Base-by-base conservation (phyloP, 2,797 vertebrate species). In the Clamator glandarius region DNA sequence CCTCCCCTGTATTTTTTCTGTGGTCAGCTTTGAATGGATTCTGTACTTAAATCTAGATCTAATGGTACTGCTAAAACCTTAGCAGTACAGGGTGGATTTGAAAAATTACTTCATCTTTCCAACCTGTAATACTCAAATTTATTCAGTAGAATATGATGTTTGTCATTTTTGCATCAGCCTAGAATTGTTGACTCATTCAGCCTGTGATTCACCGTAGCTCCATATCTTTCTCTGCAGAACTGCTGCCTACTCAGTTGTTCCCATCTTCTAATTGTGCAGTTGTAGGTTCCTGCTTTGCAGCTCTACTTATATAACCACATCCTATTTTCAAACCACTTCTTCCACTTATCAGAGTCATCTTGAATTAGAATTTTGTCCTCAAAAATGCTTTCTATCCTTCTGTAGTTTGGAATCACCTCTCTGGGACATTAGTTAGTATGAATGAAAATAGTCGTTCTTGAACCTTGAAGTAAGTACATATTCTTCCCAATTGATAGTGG, bases 221-320 rank as follows among this genome's bases (percentile, higher is more conserved):
- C 2, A 0, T 87, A 77, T 94, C 95, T 94, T 69, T 87, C 87
- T 68, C 82, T 87, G 87, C 76, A 95, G 82, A 92, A 20, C 87
- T 96, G 42, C 96, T 95, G 96, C 96, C 96, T 92, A 96, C 96
- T 96, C 95, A 94, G 61, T 96, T 93, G 89, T 96, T 96, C 96
- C 91, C 94, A 72, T 94, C 96, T 95, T 96, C 58, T 89, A 96
- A 86, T 94, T 87, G 82, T 80, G 42, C 44, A 73, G 84, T 93
- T 92, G 87, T 86, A 78, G 87, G 87, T 93, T 96, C 84, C 76
- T 93, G 95, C 92, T 96, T 88, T 93, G 85, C 94, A 93, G 95
- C 91, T 92, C 44, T 64, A 46, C 96, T 96, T 96, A 95, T 10
- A 86, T 96, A 96, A 96, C 94, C 80, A 58, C 50, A 92, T 91